phyloP scores from a whole-genome alignment of 2,113 vertebrate species.

The Prunella fulvescens region DNA sequence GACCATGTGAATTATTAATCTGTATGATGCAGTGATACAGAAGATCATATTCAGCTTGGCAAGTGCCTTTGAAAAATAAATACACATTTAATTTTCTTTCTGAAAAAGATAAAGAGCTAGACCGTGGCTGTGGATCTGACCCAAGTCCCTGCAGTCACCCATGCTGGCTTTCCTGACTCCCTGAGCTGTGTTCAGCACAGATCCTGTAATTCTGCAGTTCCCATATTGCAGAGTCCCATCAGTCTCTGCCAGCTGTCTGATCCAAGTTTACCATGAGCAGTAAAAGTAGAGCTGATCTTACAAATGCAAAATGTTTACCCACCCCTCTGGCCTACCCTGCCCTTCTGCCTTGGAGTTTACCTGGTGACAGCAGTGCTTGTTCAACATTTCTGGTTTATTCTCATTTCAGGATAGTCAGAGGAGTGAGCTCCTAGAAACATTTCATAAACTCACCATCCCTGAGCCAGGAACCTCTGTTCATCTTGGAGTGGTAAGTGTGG shows the following conservation, averaged over 20 bases:
- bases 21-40: not conserved
- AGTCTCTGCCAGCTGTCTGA: not conserved
- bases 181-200: not conserved
- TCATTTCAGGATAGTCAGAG: slow-evolving; percentile 86
- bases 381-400: not conserved
- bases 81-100: not conserved
- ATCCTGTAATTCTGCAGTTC: not conserved
- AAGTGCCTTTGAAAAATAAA: not conserved
- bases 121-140: not conserved
- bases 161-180: not conserved
- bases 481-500: slow-evolving; percentile 87
- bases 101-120: not conserved
- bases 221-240: fast-evolving
- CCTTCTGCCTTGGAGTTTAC: not conserved
- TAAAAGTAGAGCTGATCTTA: not conserved
- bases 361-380: not conserved
- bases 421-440: slow-evolving; percentile 87
- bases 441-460: slow-evolving; percentile 85
- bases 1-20: not conserved
- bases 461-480: slow-evolving; percentile 88
- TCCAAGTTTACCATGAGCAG: fast-evolving
- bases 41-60: not conserved
- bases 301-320: not conserved
- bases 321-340: not conserved
- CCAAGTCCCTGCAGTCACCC: not conserved